Evolutionary conservation across 2,797 vertebrate species (phyloP).

Genomic region (Ptychadena robeensis): DNA sequence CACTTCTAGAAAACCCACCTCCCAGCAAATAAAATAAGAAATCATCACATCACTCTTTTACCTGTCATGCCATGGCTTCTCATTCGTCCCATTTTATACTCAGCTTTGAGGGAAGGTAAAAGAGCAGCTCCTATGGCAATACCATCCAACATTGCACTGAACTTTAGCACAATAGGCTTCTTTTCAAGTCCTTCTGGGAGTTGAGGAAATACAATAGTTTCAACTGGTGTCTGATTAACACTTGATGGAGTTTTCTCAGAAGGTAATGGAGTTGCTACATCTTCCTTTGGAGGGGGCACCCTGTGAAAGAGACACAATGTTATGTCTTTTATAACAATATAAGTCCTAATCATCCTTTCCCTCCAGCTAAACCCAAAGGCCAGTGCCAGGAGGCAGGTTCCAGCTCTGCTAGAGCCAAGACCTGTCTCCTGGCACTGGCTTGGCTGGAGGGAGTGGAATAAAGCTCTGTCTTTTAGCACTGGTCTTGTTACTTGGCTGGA

Average conservation of each 20-base stretch:
- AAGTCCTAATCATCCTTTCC: no score
- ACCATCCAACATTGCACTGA: constrained; percentile 96
- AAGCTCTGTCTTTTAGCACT: no score
- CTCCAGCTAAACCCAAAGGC: no score
- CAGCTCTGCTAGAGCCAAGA: no score
- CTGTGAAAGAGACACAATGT: constrained; percentile 68
- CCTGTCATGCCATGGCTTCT: constrained; percentile 98
- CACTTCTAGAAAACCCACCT: no score
- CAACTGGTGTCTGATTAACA: constrained; percentile 93
- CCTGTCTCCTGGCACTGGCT: no score
- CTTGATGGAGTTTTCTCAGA: constrained; percentile 90
- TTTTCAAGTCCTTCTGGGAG: constrained; percentile 97
- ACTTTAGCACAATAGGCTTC: constrained; percentile 97
- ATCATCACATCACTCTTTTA: constrained; percentile 47
- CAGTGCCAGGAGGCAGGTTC: no score
- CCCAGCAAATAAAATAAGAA: no score
- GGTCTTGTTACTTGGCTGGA: no score
- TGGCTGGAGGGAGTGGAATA: no score
- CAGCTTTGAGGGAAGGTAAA: constrained; percentile 93
- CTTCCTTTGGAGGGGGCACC: constrained; percentile 86
- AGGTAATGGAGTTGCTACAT: constrained; percentile 88
- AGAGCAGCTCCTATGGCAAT: constrained; percentile 95
- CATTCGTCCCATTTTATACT: constrained; percentile 98
- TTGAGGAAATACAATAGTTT: constrained; percentile 96
- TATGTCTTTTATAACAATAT: no score